Evolutionary conservation across 2,797 vertebrate species (phyloP), one percentile per base, ranked within the genome.

Genomic region (Falco rusticolus): DNA sequence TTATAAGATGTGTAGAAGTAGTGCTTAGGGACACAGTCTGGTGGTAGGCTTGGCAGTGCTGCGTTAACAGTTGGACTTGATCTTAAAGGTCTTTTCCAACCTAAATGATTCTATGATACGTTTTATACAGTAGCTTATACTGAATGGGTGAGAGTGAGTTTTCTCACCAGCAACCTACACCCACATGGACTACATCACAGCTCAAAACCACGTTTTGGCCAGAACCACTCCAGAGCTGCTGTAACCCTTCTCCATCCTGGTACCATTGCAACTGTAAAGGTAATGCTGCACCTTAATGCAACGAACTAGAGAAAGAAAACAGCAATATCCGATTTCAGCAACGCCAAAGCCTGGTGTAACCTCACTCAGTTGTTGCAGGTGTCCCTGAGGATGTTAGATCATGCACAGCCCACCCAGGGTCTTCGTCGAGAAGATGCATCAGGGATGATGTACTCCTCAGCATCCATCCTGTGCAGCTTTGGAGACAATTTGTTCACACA

Each of bases 371-470:
- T 56, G 11, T 4, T 45, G 28, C 11, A 3, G 24, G 41, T 39
- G 17, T 28, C 41, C 37, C 20, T 3, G 2, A 13, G 13, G 13
- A 34, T 17, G 17, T 47, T 10, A 41, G 56, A 47, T 53, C 43
- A 26, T 4, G 37, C 25, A 56, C 14, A 39, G 37, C 16, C 19
- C 77, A 63, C 14, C 20, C 37, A 54, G 16, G 31, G 26, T 43
- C 45, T 37, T 33, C 11, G 37, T 47, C 1, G 0, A 37, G 33
- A 70, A 65, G 47, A 53, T 9, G 13, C 34, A 47, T 2, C 0
- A 0, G 22, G 31, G 13, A 11, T 1, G 3, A 59, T 0, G 9
- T 15, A 48, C 31, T 3, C 4, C 1, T 3, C 0, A 0, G 26
- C 19, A 12, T 28, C 10, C 12, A 6, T 13, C 22, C 41, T 24